Conservation (phyloP, 2,888 invertebrate species). For the Itoplectis maculator region DNA sequence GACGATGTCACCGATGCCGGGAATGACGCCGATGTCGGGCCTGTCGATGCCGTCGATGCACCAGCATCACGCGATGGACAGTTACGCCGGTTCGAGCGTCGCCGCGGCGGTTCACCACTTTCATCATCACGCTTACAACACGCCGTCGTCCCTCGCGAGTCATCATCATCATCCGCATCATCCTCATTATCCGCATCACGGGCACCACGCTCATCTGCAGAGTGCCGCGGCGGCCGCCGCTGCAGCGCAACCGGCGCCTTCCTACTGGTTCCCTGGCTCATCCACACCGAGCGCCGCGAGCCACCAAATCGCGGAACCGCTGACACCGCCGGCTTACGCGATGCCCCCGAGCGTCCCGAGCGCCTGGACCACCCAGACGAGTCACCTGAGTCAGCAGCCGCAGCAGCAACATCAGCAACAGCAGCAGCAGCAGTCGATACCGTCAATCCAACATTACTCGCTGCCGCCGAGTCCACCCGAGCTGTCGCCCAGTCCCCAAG, state of each 20-base stretch:
- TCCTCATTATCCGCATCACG: slow-evolving; percentile 68
- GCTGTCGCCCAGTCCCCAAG: slow-evolving; percentile 74
- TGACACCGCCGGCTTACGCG: slow-evolving; percentile 75
- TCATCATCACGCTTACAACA: slow-evolving; percentile 67
- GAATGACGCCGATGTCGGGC: slow-evolving; percentile 77
- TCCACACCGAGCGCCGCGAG: slow-evolving; percentile 69
- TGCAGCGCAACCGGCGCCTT: slow-evolving; percentile 67
- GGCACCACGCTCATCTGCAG: slow-evolving; percentile 69
- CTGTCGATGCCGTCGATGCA: slow-evolving; percentile 77
- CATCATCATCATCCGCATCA: slow-evolving; percentile 67
- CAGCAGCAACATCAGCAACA: slow-evolving; percentile 69
- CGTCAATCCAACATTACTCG: slow-evolving; percentile 75
- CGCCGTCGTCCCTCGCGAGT: slow-evolving; percentile 25
- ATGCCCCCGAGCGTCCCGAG: slow-evolving; percentile 68
- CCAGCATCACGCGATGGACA: slow-evolving; percentile 77
- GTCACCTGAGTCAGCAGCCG: slow-evolving; percentile 53
- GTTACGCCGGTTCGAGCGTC: slow-evolving; percentile 69
- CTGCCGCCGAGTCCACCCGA: slow-evolving; percentile 78
- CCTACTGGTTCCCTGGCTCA: slow-evolving; percentile 77
- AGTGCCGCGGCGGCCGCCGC: slow-evolving; percentile 1
- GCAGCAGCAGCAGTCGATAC: slow-evolving; percentile 68
- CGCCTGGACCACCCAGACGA: slow-evolving; percentile 63
- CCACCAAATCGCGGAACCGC: slow-evolving; percentile 75
- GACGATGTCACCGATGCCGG: slow-evolving; percentile 76
- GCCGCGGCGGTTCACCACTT: slow-evolving; percentile 52